phyloP scores from a whole-genome alignment of 2,888 invertebrate species.

The Druceiella hillmani region DNA sequence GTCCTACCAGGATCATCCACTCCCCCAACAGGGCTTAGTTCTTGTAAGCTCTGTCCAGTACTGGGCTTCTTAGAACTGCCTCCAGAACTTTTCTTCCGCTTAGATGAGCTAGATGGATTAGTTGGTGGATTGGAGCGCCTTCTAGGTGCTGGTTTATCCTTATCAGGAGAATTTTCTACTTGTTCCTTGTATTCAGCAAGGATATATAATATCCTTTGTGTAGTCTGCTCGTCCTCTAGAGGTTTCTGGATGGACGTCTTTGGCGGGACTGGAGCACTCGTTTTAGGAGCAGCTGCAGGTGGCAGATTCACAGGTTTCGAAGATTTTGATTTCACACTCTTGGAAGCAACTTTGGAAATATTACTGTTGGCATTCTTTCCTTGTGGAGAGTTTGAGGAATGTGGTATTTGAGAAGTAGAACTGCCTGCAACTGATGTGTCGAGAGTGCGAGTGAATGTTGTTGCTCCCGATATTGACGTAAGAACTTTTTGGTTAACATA shows the following conservation, averaged over 20 bases:
- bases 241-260: slow-evolving; percentile 60
- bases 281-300: slow-evolving; percentile 53
- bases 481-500: slow-evolving; percentile 39
- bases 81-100: slow-evolving; percentile 63
- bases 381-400: slow-evolving; percentile 24
- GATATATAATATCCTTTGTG: slow-evolving; percentile 73
- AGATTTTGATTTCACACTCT: slow-evolving; percentile 44
- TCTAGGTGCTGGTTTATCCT: slow-evolving; percentile 75
- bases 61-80: slow-evolving; percentile 52
- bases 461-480: slow-evolving; percentile 34
- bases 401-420: slow-evolving; percentile 32
- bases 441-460: slow-evolving; percentile 38
- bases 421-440: slow-evolving; percentile 40
- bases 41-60: slow-evolving; percentile 34
- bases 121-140: slow-evolving; percentile 69
- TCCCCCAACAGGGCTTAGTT: slow-evolving; percentile 54
- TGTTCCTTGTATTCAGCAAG: slow-evolving; percentile 77
- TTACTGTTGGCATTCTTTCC: slow-evolving; percentile 31
- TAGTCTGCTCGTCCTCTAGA: slow-evolving; percentile 75
- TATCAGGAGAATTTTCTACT: slow-evolving; percentile 73
- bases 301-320: slow-evolving; percentile 54
- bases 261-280: slow-evolving; percentile 58
- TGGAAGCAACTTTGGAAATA: slow-evolving; percentile 34
- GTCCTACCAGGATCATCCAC: slow-evolving; percentile 63
- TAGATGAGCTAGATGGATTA: slow-evolving; percentile 62